Base-by-base conservation (phyloP, 2,113 vertebrate genomes). In the Gavia stellata region DNA sequence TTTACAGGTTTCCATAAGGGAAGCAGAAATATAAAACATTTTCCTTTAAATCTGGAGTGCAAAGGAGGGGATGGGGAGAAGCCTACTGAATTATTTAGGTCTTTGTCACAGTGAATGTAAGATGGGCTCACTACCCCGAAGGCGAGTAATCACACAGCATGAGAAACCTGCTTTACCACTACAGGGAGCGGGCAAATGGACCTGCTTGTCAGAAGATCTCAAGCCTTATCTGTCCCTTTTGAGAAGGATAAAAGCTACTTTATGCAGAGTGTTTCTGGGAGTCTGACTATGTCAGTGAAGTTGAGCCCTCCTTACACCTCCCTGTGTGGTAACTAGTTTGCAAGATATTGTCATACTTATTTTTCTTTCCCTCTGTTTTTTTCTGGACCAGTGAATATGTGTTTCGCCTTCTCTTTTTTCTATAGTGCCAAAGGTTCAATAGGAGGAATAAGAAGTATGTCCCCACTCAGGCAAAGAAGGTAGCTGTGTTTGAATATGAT, bases 161-260 rank as follows among this genome's bases (percentile, higher is more conserved):
- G 36, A 78, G 73, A 73, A 55, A 78, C 19, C 33, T 66, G 21
- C 67, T 84, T 53, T 49, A 53, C 42, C 10, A 5, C 29, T 50
- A 10, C 31, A 40, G 3, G 3, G 42, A 88, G 38, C 0, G 0
- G 24, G 29, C 29, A 56, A 25, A 14, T 0, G 0, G 61, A 58
- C 45, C 38, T 61, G 28, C 28, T 56, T 70, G 15, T 81, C 24
- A 72, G 42, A 52, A 71, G 59, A n/a, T 56, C 29, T 78, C 36
- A 49, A 67, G 56, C 33, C 38, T 47, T 17, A 12, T 66, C 34
- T 4, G 33, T 80, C 11, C 33, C 9, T 33, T 63, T 19, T 50
- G 15, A 68, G 53, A 75, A 21, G 20, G 12, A 6, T 49, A 50
- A 86, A 93, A 81, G 29, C 23, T 77, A 16, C 17, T 56, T 80